Evolutionary conservation across 2,888 invertebrate genomes (phyloP).

Genomic region (Mechanitis mazaeus): DNA sequence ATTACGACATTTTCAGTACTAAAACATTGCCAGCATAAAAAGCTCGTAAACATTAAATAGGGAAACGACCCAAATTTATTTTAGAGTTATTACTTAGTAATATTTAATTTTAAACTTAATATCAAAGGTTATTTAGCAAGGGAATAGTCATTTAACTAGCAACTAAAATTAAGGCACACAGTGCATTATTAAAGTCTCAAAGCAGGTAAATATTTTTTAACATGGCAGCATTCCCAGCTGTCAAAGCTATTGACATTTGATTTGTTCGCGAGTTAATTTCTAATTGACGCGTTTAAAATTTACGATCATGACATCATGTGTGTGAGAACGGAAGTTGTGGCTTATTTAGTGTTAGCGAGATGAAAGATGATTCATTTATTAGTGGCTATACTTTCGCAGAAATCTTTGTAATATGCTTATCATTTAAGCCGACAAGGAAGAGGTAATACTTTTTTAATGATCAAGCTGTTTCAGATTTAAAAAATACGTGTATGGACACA

Average conservation of each 20-base stretch:
- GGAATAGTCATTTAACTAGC: background rate
- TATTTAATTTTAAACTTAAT: too few species aligned
- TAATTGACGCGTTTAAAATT: constrained; percentile 8
- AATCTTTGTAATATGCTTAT: constrained; percentile 8
- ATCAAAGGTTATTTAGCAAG: too few species aligned
- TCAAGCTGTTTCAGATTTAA: background rate
- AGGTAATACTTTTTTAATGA: background rate
- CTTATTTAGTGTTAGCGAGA: constrained; percentile 17
- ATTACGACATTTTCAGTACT: constrained; percentile 20
- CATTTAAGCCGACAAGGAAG: background rate
- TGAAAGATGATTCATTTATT: constrained; percentile 15
- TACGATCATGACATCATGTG: constrained; percentile 5
- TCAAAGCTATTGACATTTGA: constrained; percentile 11
- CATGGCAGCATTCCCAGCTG: constrained; percentile 8
- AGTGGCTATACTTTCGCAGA: constrained; percentile 17
- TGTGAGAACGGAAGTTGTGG: constrained; percentile 20
- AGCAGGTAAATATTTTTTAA: too few species aligned
- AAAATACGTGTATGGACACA: too few species aligned
- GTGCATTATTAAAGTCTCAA: too few species aligned
- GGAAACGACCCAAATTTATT: constrained; percentile 32
- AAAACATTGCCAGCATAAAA: constrained; percentile 33
- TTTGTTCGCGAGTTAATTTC: constrained; percentile 6
- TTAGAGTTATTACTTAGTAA: too few species aligned
- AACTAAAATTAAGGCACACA: background rate
- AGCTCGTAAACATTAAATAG: constrained; percentile 26